Percentiles rank a stretch among this genome's conserved stretches.
Evolutionary conservation across 92 coral and sea anemone species (phyloP).

Genomic region (Parazoanthus atlanticus): DNA sequence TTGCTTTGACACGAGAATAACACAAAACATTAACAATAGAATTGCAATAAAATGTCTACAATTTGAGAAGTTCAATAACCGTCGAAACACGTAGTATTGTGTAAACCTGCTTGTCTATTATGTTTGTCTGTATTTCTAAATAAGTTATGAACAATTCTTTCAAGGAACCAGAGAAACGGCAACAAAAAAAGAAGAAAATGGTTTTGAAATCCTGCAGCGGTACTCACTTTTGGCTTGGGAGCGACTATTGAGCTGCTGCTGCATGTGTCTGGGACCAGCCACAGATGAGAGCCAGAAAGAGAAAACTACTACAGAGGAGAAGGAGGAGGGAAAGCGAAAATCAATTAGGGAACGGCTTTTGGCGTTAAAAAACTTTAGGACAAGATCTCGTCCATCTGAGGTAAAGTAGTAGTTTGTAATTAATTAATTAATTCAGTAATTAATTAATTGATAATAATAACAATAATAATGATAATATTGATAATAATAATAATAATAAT

Average conservation of each 20-base stretch:
- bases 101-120: no score
- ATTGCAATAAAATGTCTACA: no score
- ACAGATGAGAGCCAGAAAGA: neutral
- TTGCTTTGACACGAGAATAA: neutral
- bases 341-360: slow-evolving; percentile 16
- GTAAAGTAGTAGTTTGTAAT: neutral
- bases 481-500: no score
- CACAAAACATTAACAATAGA: neutral
- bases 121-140: no score
- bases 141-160: no score
- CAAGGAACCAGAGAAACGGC: slow-evolving; percentile 38
- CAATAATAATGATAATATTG: no score
- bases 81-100: no score
- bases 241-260: slow-evolving; percentile 29
- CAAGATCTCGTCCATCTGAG: slow-evolving; percentile 6
- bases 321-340: neutral
- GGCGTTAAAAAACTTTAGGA: neutral
- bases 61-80: neutral
- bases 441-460: no score
- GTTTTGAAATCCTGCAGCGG: slow-evolving; percentile 3
- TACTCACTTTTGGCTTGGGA: slow-evolving; percentile 19
- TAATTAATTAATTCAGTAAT: no score
- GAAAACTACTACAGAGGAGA: neutral
- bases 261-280: neutral
- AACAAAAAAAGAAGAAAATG: slow-evolving; percentile 29